Conservation (phyloP, 2,113 vertebrate genomes). For the Ursus arctos region DNA sequence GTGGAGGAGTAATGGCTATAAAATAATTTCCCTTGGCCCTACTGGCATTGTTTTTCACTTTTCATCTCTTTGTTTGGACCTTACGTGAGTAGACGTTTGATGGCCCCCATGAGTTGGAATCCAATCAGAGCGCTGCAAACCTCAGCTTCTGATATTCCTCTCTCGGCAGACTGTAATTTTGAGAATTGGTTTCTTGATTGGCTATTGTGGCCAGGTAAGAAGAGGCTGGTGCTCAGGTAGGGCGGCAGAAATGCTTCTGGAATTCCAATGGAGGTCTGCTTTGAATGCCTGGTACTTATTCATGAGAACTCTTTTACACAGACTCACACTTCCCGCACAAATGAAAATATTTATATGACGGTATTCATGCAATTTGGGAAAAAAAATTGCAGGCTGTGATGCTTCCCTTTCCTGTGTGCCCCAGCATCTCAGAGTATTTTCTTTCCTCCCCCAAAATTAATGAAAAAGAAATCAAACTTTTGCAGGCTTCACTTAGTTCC, state of each 20-base stretch:
- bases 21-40: conserved; percentile 24
- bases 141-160: conserved; percentile 66
- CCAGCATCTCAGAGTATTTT: conserved; percentile 57
- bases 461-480: conserved; percentile 74
- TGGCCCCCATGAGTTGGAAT: conserved; percentile 62
- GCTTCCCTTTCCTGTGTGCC: conserved; percentile 52
- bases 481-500: conserved; percentile 75
- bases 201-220: conserved; percentile 73
- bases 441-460: conserved; percentile 67
- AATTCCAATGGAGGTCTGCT: conserved; percentile 76
- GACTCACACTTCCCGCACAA: conserved; percentile 56
- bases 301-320: conserved; percentile 51
- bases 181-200: conserved; percentile 82
- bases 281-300: conserved; percentile 72
- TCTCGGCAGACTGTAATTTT: conserved; percentile 73
- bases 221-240: conserved; percentile 66
- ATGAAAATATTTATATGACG: conserved; percentile 76
- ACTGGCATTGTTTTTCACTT: conserved; percentile 47
- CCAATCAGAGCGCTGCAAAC: conserved; percentile 73
- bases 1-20: background rate
- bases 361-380: conserved; percentile 68
- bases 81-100: conserved; percentile 43
- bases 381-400: conserved; percentile 3
- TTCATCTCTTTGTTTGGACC: conserved; percentile 46
- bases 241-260: conserved; percentile 47